phyloP scores from a whole-genome alignment of 2,888 invertebrate species.

The Cyrtodaria siliqua region DNA sequence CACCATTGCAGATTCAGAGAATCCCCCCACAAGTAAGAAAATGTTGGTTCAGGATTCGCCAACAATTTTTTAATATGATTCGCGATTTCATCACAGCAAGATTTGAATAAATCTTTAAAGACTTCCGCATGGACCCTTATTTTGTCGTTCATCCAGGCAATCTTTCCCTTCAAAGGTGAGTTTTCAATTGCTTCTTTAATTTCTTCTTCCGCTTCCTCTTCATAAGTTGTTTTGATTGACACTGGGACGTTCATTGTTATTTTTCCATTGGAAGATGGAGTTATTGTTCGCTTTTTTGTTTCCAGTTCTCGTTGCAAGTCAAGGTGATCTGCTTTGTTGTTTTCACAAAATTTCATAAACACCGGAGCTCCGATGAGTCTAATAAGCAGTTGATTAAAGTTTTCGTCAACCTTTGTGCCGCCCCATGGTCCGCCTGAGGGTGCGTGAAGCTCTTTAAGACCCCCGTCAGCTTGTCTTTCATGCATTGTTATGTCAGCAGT shows the following conservation, averaged over 20 bases:
- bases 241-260: slow-evolving; percentile 9
- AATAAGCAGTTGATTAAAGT: not conserved
- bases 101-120: slow-evolving; percentile 52
- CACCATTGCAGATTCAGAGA: slow-evolving; percentile 16
- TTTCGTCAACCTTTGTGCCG: not conserved
- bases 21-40: slow-evolving; percentile 66
- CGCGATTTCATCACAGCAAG: slow-evolving; percentile 44
- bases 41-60: slow-evolving; percentile 33
- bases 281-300: no score
- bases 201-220: slow-evolving; percentile 11
- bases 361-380: slow-evolving; percentile 8
- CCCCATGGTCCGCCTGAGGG: slow-evolving; percentile 4
- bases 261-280: not conserved
- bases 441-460: no score
- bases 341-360: not conserved
- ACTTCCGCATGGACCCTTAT: slow-evolving; percentile 58
- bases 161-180: slow-evolving; percentile 45
- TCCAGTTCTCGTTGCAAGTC: no score
- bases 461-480: no score
- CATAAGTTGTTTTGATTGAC: not conserved
- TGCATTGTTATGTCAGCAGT: no score
- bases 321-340: no score
- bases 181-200: slow-evolving; percentile 47
- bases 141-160: slow-evolving; percentile 59
- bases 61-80: slow-evolving; percentile 55